Conservation (phyloP, 37 sponge, comb jelly and placozoan species). For the Aplysina aerophoba region DNA sequence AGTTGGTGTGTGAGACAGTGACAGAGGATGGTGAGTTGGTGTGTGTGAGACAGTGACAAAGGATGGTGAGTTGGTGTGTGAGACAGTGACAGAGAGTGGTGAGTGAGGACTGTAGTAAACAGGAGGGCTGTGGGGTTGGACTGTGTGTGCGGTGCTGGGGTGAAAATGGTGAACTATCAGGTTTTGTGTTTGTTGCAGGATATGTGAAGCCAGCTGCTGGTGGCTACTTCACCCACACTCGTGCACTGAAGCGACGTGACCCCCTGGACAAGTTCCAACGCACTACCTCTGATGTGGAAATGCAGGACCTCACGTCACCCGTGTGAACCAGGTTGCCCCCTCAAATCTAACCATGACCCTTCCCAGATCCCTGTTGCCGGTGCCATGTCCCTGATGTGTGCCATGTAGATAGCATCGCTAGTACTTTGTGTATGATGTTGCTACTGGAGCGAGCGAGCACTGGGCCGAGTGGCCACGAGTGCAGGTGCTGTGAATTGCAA, state of each 20-base stretch:
- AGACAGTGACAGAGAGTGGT: no score
- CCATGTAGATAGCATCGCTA: no score
- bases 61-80: not conserved
- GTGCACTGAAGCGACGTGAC: not conserved
- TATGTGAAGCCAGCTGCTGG: not conserved
- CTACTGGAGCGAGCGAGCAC: no score
- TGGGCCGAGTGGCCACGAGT: no score
- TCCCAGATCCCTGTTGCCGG: no score
- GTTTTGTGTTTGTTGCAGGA: not conserved
- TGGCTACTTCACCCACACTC: constrained; percentile 11
- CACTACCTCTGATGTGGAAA: not conserved
- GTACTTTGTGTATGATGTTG: no score
- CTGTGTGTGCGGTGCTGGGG: not conserved
- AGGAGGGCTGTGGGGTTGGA: not conserved
- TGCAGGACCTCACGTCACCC: not conserved
- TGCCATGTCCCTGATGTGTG: no score
- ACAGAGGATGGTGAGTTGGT: no score
- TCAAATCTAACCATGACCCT: no score
- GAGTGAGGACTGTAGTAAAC: not conserved
- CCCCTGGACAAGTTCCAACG: constrained; percentile 8
- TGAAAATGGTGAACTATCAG: not conserved
- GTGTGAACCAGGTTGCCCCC: not conserved
- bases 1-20: no score
- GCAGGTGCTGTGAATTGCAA: no score
- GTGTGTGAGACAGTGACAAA: no score